Evolutionary conservation across 2,797 vertebrate species (phyloP).

Genomic region (Galagoides demidoff): DNA sequence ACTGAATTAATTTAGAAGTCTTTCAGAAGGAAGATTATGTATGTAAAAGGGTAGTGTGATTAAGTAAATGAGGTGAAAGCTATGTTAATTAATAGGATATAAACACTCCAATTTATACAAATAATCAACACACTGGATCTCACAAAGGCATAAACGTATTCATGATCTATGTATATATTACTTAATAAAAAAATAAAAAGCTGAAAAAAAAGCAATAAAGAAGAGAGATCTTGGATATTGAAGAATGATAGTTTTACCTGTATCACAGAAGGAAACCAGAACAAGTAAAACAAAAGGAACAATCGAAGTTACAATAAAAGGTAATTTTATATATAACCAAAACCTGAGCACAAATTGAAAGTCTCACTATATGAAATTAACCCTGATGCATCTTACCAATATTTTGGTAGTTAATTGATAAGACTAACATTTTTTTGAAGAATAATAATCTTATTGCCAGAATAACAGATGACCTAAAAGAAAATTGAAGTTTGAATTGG

Average conservation of each 20-base stretch:
- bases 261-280: neutral
- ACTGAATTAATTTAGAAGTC: neutral
- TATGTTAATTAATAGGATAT: too few species aligned
- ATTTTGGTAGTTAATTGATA: neutral
- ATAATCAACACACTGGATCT: too few species aligned
- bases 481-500: neutral
- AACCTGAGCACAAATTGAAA: neutral
- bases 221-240: neutral
- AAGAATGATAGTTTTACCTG: too few species aligned
- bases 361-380: neutral
- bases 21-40: neutral
- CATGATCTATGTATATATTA: too few species aligned
- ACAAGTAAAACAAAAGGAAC: neutral
- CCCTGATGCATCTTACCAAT: neutral
- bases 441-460: neutral
- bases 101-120: too few species aligned
- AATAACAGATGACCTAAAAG: neutral
- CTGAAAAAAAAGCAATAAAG: neutral
- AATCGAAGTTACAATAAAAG: neutral
- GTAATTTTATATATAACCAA: neutral
- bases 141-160: too few species aligned
- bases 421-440: neutral
- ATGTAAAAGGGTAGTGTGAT: neutral
- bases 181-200: too few species aligned
- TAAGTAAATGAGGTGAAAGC: too few species aligned